Evolutionary conservation across 2,113 vertebrate species (phyloP).

Genomic region (Diadophis punctatus): DNA sequence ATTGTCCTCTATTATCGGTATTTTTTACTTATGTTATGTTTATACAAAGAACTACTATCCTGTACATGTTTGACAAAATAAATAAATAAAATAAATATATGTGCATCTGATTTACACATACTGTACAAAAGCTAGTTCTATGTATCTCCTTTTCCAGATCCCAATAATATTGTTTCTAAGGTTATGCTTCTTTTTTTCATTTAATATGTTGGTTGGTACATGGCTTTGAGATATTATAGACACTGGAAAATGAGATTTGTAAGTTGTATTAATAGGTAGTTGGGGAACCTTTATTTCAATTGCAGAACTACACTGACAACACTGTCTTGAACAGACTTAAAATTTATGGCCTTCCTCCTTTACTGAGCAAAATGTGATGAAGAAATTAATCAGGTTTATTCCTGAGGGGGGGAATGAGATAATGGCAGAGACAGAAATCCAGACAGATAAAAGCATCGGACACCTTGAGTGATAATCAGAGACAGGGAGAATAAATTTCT

Average conservation of each 20-base stretch:
- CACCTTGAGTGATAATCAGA: not conserved
- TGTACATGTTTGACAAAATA: too few species aligned
- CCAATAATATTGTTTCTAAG: not conserved
- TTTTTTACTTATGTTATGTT: too few species aligned
- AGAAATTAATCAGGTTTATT: conserved; percentile 13
- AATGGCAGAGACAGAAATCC: not conserved
- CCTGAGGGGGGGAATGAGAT: not conserved
- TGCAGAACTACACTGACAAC: not conserved
- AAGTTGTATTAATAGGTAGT: not conserved
- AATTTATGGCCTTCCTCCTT: not conserved
- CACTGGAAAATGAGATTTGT: not conserved
- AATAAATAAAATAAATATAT: too few species aligned
- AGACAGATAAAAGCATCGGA: not conserved
- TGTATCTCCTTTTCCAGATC: not conserved
- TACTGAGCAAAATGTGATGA: not conserved
- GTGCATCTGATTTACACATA: not conserved
- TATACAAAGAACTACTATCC: too few species aligned
- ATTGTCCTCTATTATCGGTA: too few species aligned
- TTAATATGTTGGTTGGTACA: not conserved
- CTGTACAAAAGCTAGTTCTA: not conserved
- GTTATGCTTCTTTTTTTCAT: not conserved
- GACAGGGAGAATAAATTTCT: not conserved
- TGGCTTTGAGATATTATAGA: not conserved
- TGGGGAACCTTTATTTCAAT: not conserved
- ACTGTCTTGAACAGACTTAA: not conserved